Evolutionary conservation across 2,797 vertebrate genomes (phyloP), one percentile per base, ranked within the genome.

Genomic region (Semotilus atromaculatus): DNA sequence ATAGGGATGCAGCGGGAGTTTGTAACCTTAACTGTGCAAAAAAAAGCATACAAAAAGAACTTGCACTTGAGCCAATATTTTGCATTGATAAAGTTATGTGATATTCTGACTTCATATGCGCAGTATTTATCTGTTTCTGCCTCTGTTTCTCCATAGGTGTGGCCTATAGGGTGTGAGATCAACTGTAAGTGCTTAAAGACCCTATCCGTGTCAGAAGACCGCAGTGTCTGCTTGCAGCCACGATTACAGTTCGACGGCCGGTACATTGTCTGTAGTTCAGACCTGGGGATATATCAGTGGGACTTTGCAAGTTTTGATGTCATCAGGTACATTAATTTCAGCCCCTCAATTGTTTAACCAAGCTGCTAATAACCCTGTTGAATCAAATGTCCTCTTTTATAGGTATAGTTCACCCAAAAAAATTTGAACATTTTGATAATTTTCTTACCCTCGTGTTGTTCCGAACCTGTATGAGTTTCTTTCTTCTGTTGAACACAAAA

Each of bases 181-280:
- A 99, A 99, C 93, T 99, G 98, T 80, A 98, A 97, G 90, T 99
- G 98, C 89, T 93, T 99, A 90, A 99, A 97, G 94, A 99, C 98
- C 0, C 91, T 99, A 88, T 96, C 96, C 0, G 98, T 99, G 85
- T 99, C 98, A 0, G 98, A 98, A 91, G 96, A 99, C 86, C 97
- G 97, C 88, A 99, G 98, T 91, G 98, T 99, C 88, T 97, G 96
- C 87, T 92, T 99, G 1, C 98, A 99, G 94, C 98, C 98, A 18
- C 96, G 97, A 72, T 95, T 99, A 89, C 98, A 99, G 93, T 99
- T 99, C 31, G 97, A 99, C 38, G 98, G 98, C 74, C 97, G 96
- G 92, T 96, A 97, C 92, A 98, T 99, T 29, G 95, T 98, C 75
- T 99, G 98, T 94, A 97, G 97, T 93, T 99, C 98, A 4, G 98